phyloP scores from a whole-genome alignment of 1,140 invertebrate species.

The Acromyrmex echinatior region DNA sequence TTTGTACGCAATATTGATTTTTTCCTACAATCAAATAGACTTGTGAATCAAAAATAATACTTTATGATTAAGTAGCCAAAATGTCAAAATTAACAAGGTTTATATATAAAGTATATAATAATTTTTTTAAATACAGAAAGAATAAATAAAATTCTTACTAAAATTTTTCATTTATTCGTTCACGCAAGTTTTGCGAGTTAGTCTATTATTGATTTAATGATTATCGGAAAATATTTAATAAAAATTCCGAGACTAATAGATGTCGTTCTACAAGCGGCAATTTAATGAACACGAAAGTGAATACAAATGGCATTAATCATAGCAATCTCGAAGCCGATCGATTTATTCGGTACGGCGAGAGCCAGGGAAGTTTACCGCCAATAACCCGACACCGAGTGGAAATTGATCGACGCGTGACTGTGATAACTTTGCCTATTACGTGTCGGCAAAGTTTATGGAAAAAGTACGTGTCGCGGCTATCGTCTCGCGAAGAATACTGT shows the following conservation, averaged over 20 bases:
- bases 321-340: conserved; percentile 47
- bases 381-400: conserved; percentile 66
- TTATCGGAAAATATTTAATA: neutral
- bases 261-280: conserved; percentile 2
- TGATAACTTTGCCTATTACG: conserved; percentile 68
- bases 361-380: conserved; percentile 51
- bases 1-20: neutral
- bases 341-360: conserved; percentile 65
- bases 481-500: conserved; percentile 23
- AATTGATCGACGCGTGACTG: conserved; percentile 71
- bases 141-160: neutral
- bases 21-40: neutral
- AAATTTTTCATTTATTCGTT: neutral
- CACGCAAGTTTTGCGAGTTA: neutral
- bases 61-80: neutral
- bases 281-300: conserved; percentile 51
- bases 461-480: conserved; percentile 62
- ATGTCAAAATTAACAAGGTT: neutral
- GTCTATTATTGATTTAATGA: neutral
- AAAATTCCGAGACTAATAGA: conserved; percentile 26
- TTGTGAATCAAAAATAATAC: neutral
- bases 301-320: conserved; percentile 61
- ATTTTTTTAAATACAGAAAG: neutral
- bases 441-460: conserved; percentile 56
- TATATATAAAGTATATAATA: neutral